Evolutionary conservation across 2,113 vertebrate species (phyloP).

Genomic region (Paradoxurus hermaphroditus): DNA sequence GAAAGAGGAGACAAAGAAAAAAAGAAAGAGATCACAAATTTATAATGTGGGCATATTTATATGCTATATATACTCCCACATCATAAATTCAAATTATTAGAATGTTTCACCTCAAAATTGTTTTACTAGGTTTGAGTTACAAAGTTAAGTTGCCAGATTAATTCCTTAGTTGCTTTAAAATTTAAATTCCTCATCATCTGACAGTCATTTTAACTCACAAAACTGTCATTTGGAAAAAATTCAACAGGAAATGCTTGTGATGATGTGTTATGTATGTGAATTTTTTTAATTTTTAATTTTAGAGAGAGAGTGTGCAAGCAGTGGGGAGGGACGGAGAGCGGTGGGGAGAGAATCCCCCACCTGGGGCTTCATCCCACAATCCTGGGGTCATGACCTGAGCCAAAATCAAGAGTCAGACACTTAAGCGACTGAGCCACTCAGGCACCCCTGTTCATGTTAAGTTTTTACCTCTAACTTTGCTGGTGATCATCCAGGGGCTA

Average conservation of each 20-base stretch:
- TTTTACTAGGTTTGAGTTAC: slow-evolving; percentile 29
- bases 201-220: slow-evolving; percentile 11
- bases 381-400: too few relatives aligned
- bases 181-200: slow-evolving; percentile 6
- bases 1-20: neutral
- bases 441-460: neutral
- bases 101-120: neutral
- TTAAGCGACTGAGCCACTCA: too few relatives aligned
- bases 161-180: neutral
- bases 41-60: neutral
- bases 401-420: too few relatives aligned
- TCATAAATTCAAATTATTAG: neutral
- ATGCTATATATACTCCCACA: neutral
- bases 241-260: neutral
- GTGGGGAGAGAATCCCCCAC: too few relatives aligned
- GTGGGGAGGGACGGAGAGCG: too few relatives aligned
- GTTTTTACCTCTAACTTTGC: neutral
- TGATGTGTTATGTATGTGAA: neutral
- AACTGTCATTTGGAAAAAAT: slow-evolving; percentile 27
- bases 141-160: neutral
- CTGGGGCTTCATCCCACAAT: too few relatives aligned
- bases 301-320: too few relatives aligned
- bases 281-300: neutral
- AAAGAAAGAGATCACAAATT: neutral
- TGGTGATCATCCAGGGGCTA: neutral